These are phyloP conservation scores for Cossypha caffra DNA, from an alignment of 2,797 vertebrate species.

Conservation along the genomic window DNA sequence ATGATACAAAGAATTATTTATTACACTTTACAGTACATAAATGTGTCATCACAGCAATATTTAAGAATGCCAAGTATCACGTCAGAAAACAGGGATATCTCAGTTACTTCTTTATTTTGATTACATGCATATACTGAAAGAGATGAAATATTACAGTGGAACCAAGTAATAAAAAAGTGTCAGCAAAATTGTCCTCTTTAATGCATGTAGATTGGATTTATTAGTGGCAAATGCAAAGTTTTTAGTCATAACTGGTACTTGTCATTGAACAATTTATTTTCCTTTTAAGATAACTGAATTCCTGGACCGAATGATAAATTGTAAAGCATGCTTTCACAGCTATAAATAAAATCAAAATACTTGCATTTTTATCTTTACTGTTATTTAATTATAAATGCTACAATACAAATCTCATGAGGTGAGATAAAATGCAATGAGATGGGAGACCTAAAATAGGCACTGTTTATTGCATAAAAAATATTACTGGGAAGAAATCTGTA, in stretches of 20 bases:
- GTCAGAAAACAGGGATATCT: neutral
- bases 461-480: neutral
- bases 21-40: neutral
- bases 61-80: neutral
- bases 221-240: neutral
- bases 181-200: neutral
- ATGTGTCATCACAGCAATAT: neutral
- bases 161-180: neutral
- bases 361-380: neutral
- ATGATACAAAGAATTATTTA: neutral
- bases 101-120: neutral
- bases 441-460: neutral
- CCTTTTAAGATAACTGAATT: slow-evolving; percentile 12
- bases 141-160: neutral
- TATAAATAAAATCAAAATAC: neutral
- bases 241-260: neutral
- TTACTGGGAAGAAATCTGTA: neutral
- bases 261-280: slow-evolving; percentile 1
- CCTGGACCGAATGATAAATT: neutral
- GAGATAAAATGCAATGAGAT: neutral
- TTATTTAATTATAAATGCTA: neutral
- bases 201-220: slow-evolving; percentile 10
- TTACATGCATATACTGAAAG: neutral
- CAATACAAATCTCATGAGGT: neutral
- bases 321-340: neutral